Base-by-base conservation (phyloP, 1,140 invertebrate genomes). In the Drosophila orena region DNA sequence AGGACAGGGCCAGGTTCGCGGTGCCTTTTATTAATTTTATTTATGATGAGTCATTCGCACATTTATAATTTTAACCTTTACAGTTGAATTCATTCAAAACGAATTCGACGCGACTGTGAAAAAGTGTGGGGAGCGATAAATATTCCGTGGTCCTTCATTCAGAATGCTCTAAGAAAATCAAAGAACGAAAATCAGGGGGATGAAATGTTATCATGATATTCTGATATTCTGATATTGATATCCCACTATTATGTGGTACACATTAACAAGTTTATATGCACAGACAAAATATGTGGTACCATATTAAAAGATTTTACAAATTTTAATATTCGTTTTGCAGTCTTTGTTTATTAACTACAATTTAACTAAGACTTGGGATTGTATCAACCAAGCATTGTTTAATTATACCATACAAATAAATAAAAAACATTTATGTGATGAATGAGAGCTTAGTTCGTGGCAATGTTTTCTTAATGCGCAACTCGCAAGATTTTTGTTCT, bases 11-110 rank as follows among this genome's bases (percentile, higher is more conserved):
- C 57, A 61, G 77, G 70, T 47, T 59, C 64, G 54, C 71, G 70
- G 76, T 81, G 79, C 69, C 77, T 90, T 89, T 91, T 90, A 90
- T 89, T 91, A 91, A 91, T 91, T 91, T 91, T 91, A 90, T 91
- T 91, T 91, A 91, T 91, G 90, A 91, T 90, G 90, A 91, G 90
- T 91, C 90, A 91, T 91, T 91, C 90, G 90, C 90, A 91, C 90
- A 91, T 91, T 91, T 90, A 91, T 90, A 91, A 88, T 84, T 91
- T 89, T 90, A 91, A 91, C 90, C 90, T 91, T 91, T 91, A 81
- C 90, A 81, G 80, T 89, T 85, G 90, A 91, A 91, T 91, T 91
- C 90, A 91, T 85, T 91, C 77, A 88, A 79, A 80, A 72, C 64
- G 80, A 81, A 79, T 70, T 57, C 52, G 38, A 35, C 27, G 7